Base-by-base conservation (phyloP, 2,888 invertebrate genomes). In the Agrotis segetum region DNA sequence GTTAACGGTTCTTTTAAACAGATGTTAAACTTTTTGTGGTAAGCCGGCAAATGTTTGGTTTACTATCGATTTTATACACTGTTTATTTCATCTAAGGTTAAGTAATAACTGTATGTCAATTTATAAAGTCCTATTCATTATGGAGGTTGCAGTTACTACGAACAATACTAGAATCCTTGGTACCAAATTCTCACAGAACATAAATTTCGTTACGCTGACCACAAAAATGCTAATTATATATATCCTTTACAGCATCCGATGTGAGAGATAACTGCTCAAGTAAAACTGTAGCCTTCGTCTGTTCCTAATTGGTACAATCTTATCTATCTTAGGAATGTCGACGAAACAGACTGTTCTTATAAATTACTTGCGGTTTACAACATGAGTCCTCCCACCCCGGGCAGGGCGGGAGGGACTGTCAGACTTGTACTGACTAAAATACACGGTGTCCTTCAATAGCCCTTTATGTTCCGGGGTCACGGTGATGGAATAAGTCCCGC, bases 201-300 rank as follows among this genome's bases (percentile, higher is more conserved):
- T 17, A 40, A 29, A 40, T 40, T 67, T 56, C n/a, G 17, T 49
- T 66, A 11, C 16, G 56, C 52, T 59, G 40, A 55, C 46, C n/a
- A 59, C 40, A 70, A 65, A 81, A 81, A 77, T 70, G 74, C 52
- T 56, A 62, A 77, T 77, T 53, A 46, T 34, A 34, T 68, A n/a
- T n/a, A n/a, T 81, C 55, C 67, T 67, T 55, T 2, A n/a, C 24
- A 47, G 40, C 19, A 50, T 53, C 60, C 16, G 63, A 67, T 65
- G 44, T 49, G 1, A 49, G 47, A 80, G 55, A 67, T 64, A 55
- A 49, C 13, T 70, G 60, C 71, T 63, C 63, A 64, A 55, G 63
- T 55, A 63, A 50, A 50, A 53, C 50, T 59, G 13, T 58, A 53
- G 29, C 77, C 78, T 77, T 60, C 78, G 40, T 47, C 0, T 29